phyloP scores from a whole-genome alignment of 37 sponge, comb jelly and placozoan genomes.

The Beroe forskalii region DNA sequence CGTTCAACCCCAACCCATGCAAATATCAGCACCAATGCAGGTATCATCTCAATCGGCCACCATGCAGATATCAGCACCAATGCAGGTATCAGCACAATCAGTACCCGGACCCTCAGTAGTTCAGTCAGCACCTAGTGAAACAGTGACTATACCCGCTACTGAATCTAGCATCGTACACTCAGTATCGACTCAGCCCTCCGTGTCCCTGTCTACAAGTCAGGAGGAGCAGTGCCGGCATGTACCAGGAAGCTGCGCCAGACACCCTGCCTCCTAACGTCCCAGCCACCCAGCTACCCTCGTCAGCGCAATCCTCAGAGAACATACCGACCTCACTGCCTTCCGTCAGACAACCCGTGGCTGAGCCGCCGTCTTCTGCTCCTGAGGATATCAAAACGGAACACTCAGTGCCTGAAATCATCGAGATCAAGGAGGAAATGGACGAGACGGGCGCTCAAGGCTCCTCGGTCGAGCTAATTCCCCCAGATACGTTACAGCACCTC shows the following conservation, averaged over 20 bases:
- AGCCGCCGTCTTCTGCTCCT: background rate
- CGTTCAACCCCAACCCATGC: background rate
- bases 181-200: too few relatives aligned
- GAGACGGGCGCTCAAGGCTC: background rate
- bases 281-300: background rate
- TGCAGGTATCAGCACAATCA: background rate
- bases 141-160: too few relatives aligned
- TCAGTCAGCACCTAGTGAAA: too few relatives aligned
- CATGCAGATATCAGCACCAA: background rate
- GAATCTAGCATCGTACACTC: too few relatives aligned
- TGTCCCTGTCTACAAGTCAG: too few relatives aligned
- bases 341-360: conserved; percentile 20
- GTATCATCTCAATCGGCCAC: background rate
- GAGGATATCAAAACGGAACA: conserved; percentile 11
- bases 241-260: too few relatives aligned
- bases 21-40: background rate
- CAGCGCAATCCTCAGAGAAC: conserved; percentile 29
- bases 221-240: too few relatives aligned
- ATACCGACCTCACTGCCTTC: conserved; percentile 7
- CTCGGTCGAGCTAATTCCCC: background rate
- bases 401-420: conserved; percentile 39
- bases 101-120: too few relatives aligned
- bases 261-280: conserved; percentile 24
- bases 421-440: conserved; percentile 53
- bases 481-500: conserved; percentile 37